These are phyloP conservation scores for Lasioglossum calceatum DNA, from an alignment of 2,888 invertebrate species.

Conservation along the genomic window DNA sequence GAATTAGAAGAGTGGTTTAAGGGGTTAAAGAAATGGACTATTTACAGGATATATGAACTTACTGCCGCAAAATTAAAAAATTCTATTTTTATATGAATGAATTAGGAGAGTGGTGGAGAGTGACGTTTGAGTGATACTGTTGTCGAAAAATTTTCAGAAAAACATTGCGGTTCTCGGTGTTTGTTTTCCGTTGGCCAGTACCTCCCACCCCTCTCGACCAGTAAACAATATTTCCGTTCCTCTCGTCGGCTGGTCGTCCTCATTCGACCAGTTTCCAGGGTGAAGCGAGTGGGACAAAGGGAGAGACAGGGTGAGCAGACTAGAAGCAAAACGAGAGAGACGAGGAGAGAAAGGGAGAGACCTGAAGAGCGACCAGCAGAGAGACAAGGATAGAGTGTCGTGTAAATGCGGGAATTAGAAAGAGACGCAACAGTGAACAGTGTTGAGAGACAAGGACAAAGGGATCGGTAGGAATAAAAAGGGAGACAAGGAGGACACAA, in stretches of 20 bases:
- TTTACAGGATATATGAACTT: background rate
- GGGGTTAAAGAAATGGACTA: background rate
- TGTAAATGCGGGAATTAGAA: slow-evolving; percentile 1
- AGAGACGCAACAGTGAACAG: background rate
- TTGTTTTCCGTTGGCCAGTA: background rate
- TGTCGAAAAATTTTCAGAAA: slow-evolving; percentile 23
- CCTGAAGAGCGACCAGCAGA: background rate
- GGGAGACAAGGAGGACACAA: slow-evolving; percentile 30
- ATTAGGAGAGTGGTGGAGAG: background rate
- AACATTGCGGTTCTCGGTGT: background rate
- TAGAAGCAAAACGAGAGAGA: slow-evolving; percentile 33
- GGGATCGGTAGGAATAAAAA: slow-evolving; percentile 31
- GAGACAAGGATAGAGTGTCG: background rate
- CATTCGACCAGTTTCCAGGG: slow-evolving; percentile 45
- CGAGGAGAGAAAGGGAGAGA: slow-evolving; percentile 11
- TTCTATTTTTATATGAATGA: background rate
- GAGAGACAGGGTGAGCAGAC: slow-evolving; percentile 38
- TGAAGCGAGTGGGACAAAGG: slow-evolving; percentile 41
- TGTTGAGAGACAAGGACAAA: slow-evolving; percentile 3
- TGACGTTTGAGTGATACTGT: background rate
- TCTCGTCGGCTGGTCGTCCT: slow-evolving; percentile 42
- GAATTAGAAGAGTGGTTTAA: background rate
- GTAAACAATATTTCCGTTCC: slow-evolving; percentile 55
- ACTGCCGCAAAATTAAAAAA: background rate
- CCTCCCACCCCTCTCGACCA: background rate